Evolutionary conservation across 2,797 vertebrate genomes (phyloP).

Genomic region (Lacerta agilis): DNA sequence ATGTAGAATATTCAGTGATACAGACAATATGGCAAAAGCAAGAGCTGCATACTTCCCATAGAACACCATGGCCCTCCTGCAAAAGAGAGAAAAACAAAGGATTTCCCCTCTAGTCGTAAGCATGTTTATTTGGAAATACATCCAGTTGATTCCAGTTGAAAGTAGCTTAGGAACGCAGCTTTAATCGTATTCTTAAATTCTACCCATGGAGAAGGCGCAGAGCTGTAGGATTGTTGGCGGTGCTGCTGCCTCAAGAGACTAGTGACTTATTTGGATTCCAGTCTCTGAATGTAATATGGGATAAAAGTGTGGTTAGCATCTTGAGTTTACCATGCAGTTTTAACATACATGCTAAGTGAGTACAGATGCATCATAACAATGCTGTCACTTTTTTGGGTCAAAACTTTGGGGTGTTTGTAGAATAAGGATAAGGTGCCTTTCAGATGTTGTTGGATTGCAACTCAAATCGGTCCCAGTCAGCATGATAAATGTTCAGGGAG

Average conservation of each 20-base stretch:
- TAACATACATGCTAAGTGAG: background rate
- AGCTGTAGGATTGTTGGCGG: background rate
- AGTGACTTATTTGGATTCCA: background rate
- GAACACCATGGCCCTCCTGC: constrained; percentile 78
- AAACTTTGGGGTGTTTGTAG: background rate
- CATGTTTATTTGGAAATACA: background rate
- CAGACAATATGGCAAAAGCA: constrained; percentile 81
- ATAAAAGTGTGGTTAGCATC: background rate
- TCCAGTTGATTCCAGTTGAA: background rate
- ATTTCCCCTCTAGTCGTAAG: background rate
- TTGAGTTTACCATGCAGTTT: background rate
- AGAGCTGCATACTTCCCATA: constrained; percentile 84
- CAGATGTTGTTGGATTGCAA: too few species aligned
- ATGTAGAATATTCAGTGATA: constrained; percentile 86
- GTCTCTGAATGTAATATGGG: background rate
- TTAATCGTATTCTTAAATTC: background rate
- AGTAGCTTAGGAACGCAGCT: background rate
- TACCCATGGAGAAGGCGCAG: background rate
- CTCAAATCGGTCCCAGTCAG: too few species aligned
- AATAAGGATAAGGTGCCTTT: background rate
- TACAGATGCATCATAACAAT: background rate
- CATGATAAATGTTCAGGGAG: too few species aligned
- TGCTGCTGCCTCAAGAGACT: background rate
- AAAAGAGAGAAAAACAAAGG: constrained; percentile 50
- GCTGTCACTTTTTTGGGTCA: background rate